These are phyloP conservation scores for Drosophila prolongata DNA, from an alignment of 2,888 invertebrate genomes.

Conservation along the genomic window DNA sequence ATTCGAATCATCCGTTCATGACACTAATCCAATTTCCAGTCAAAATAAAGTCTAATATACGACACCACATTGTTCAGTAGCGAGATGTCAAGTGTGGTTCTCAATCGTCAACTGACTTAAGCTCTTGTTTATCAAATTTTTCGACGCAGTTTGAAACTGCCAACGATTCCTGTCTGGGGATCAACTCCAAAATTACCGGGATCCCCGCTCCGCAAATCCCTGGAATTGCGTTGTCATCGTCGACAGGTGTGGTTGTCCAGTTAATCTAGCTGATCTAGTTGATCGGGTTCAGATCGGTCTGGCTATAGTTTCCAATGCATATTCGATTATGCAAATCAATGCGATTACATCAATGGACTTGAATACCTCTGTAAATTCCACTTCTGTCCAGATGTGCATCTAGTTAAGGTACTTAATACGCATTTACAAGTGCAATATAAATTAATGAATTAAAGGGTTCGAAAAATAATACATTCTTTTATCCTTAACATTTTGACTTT, in stretches of 20 bases:
- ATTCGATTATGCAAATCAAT: conserved; percentile 22
- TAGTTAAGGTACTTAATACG: background rate
- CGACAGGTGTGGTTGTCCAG: conserved; percentile 10
- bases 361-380: conserved; percentile 2
- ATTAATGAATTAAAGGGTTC: too few relatives aligned
- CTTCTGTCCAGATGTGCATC: conserved; percentile 20
- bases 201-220: background rate
- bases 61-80: background rate
- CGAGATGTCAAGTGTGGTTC: background rate
- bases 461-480: too few relatives aligned
- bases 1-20: background rate
- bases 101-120: background rate
- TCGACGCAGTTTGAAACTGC: background rate
- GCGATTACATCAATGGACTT: conserved; percentile 35
- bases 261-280: conserved; percentile 11
- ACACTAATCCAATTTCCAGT: conserved; percentile 3
- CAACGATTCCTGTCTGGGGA: background rate
- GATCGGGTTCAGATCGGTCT: conserved; percentile 3
- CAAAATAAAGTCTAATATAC: conserved; percentile 4
- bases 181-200: conserved; percentile 3
- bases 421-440: background rate
- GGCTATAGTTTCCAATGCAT: conserved; percentile 15
- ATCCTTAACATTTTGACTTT: too few relatives aligned
- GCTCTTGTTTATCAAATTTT: background rate
- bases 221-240: conserved; percentile 13